Evolutionary conservation across 2,797 vertebrate species (phyloP).

Genomic region (Pygocentrus nattereri): DNA sequence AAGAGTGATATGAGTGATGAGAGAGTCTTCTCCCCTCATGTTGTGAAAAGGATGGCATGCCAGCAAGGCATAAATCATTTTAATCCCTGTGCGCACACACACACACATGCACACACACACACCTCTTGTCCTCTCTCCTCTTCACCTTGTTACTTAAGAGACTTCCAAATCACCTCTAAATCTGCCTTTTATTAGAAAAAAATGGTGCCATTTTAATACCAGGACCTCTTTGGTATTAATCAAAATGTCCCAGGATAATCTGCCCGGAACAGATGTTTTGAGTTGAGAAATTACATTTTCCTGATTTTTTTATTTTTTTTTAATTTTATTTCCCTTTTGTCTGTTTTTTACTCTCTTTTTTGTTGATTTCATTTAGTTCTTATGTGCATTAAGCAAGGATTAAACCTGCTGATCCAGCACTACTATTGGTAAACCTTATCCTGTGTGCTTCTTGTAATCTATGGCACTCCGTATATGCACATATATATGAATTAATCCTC

Average conservation of each 20-base stretch:
- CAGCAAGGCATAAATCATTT: conserved; percentile 74
- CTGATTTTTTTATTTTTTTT: conserved; percentile 65
- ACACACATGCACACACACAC: conserved; percentile 39
- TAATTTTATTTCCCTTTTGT: conserved; percentile 41
- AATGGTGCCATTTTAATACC: conserved; percentile 61
- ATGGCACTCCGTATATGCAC: conserved; percentile 40
- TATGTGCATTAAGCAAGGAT: conserved; percentile 71
- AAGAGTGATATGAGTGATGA: conserved; percentile 64
- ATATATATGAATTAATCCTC: conserved; percentile 72
- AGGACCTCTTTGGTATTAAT: conserved; percentile 73
- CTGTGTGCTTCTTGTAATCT: conserved; percentile 45
- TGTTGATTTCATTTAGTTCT: conserved; percentile 75
- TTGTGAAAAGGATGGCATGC: conserved; percentile 70
- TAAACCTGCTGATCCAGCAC: conserved; percentile 71
- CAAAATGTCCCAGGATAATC: conserved; percentile 76
- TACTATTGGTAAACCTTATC: conserved; percentile 61
- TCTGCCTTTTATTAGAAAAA: conserved; percentile 71
- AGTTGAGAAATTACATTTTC: conserved; percentile 68
- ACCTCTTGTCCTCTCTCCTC: conserved; percentile 47
- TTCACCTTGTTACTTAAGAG: conserved; percentile 63
- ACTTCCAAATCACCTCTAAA: conserved; percentile 62
- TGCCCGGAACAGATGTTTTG: conserved; percentile 74
- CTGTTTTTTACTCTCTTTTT: conserved; percentile 38
- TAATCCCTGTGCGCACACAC: conserved; percentile 72
- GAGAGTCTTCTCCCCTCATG: conserved; percentile 65